Evolutionary conservation across 2,888 invertebrate species (phyloP), one percentile per base, ranked within the genome.

Genomic region (Homarus gammarus): DNA sequence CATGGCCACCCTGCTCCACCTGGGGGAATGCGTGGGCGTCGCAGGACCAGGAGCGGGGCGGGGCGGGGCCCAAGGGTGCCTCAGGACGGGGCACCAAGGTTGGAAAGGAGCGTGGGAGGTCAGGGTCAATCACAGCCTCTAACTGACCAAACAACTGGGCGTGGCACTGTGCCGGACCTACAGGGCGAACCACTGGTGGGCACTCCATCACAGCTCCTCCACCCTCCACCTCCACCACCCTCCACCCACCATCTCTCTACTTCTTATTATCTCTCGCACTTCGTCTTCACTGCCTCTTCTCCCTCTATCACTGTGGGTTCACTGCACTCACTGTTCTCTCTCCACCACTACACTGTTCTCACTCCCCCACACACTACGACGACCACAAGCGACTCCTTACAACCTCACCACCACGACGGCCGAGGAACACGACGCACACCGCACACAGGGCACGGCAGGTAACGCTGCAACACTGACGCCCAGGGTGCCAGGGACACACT

Each of bases 101-200:
- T n/a, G 86, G 72, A 38, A 36, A 72, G 49, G 83, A 83, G 36
- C 83, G 72, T 10, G 83, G 72, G 44, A 51, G 75, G 22, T 27
- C n/a, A 22, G 77, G 64, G 31, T 84, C 64, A 1, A 44, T 27
- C 31, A 40, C 72, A 15, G 40, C 82, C 40, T 44, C 82, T 22
- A 87, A 73, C 75, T 82, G 82, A 36, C 73, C 61, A 61, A 87
- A 87, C 56, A 87, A 75, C 33, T 75, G 56, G 72, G 81, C 87
- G 73, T 87, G 87, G 72, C 73, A 72, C 81, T 81, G 87, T 27
- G 87, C 81, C 44, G 87, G 81, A 36, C 81, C 56, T 10, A 38
- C 49, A 2, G 81, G 81, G 15, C 87, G 68, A 27, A 87, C 87
- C 2, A 81, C 73, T 18, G 51, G 31, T 22, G 85, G 85, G 18